Conservation (phyloP, 2,113 vertebrate species). For the Mustela nigripes region DNA sequence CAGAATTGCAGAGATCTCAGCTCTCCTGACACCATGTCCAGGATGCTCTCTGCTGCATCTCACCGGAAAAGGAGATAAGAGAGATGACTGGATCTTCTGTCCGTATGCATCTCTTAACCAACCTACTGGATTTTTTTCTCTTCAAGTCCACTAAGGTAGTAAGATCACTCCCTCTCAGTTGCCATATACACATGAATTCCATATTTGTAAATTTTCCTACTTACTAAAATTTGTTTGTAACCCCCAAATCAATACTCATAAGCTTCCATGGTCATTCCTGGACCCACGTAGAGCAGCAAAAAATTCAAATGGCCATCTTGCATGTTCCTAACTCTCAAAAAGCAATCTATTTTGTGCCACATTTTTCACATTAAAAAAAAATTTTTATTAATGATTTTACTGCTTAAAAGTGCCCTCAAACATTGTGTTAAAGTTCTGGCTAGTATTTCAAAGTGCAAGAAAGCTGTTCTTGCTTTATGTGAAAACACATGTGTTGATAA, state of each 20-base stretch:
- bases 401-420: not conserved
- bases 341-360: no score
- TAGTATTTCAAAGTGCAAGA: not conserved
- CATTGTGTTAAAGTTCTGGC: not conserved
- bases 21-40: not conserved
- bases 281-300: not conserved
- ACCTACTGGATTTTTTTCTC: not conserved
- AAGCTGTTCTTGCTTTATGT: not conserved
- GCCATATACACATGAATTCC: not conserved
- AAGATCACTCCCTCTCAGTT: not conserved
- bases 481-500: not conserved
- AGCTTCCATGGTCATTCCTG: not conserved
- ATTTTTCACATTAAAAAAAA: no score
- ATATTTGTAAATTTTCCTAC: not conserved
- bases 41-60: not conserved
- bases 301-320: not conserved
- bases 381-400: not conserved
- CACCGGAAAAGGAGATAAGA: not conserved
- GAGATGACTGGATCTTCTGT: fast-evolving
- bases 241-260: not conserved
- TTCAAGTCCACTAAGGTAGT: not conserved
- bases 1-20: not conserved
- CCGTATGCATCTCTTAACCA: not conserved
- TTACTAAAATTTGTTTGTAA: not conserved
- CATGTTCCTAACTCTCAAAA: not conserved